phyloP scores from a whole-genome alignment of 2,888 invertebrate species.

The Philaethria dido region DNA sequence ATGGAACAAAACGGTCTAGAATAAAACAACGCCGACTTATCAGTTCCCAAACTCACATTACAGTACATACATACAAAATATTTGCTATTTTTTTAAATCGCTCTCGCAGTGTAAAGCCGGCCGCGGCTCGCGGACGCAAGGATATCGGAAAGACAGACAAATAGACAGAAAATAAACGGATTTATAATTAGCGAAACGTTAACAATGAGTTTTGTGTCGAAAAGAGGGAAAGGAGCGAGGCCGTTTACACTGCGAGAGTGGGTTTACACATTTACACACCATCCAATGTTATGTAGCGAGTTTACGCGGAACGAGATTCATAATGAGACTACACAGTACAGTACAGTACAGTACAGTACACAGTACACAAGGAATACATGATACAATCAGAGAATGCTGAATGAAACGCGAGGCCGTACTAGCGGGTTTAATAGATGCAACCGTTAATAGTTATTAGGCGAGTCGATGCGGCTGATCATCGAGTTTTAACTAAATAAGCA shows the following conservation, averaged over 20 bases:
- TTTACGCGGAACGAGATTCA: slow-evolving; percentile 79
- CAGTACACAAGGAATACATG: slow-evolving; percentile 73
- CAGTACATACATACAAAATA: slow-evolving; percentile 60
- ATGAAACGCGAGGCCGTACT: slow-evolving; percentile 73
- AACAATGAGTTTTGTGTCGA: slow-evolving; percentile 17
- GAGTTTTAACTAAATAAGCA: slow-evolving; percentile 80
- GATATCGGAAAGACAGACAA: slow-evolving; percentile 3
- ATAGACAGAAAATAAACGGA: slow-evolving; percentile 14
- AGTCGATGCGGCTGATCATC: slow-evolving; percentile 64
- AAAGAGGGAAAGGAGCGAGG: slow-evolving; percentile 30
- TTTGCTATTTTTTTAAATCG: slow-evolving; percentile 78
- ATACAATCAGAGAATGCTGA: slow-evolving; percentile 49
- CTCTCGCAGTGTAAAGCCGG: slow-evolving; percentile 57
- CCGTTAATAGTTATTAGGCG: slow-evolving; percentile 74
- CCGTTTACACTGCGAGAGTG: slow-evolving; percentile 55
- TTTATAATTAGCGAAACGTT: slow-evolving; percentile 25
- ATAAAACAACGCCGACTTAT: slow-evolving; percentile 59
- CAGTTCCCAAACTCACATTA: slow-evolving; percentile 48
- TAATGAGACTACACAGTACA: slow-evolving; percentile 79
- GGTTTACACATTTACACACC: slow-evolving; percentile 72
- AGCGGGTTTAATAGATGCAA: slow-evolving; percentile 79
- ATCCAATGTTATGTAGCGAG: slow-evolving; percentile 75
- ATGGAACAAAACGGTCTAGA: slow-evolving; percentile 57
- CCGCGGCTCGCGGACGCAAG: slow-evolving; percentile 43
- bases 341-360: no score